These are phyloP conservation scores for Seira ritae DNA, from an alignment of 2,888 invertebrate genomes.

Conservation along the genomic window DNA sequence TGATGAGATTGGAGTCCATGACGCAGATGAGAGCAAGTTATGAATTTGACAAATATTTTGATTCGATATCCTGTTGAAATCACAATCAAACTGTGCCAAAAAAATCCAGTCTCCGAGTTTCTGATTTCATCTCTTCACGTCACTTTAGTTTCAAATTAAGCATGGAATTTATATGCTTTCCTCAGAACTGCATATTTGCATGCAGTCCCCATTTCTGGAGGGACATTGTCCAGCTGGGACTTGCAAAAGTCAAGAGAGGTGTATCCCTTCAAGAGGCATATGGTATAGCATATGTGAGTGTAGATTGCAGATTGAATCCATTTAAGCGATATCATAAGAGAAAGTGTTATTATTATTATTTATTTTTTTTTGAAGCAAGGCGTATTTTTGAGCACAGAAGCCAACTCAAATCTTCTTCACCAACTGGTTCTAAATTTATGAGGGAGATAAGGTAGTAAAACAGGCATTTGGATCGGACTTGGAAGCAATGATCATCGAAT, in stretches of 20 bases:
- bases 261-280: background rate
- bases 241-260: background rate
- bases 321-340: background rate
- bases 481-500: background rate
- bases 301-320: background rate
- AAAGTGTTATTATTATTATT: background rate
- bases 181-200: background rate
- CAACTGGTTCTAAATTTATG: background rate
- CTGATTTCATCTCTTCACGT: no score
- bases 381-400: background rate
- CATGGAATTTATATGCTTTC: no score
- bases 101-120: no score
- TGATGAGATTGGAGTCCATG: no score
- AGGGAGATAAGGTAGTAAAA: background rate
- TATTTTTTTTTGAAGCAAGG: background rate
- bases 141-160: no score
- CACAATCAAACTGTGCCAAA: no score
- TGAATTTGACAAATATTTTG: no score
- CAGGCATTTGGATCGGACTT: background rate
- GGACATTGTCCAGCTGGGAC: conserved; percentile 1
- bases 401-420: background rate
- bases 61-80: no score
- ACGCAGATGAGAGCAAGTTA: no score
- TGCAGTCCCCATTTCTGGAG: background rate
- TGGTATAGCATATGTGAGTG: background rate